phyloP scores from a whole-genome alignment of 2,797 vertebrate genomes.

The Sphenopsis melanotis region DNA sequence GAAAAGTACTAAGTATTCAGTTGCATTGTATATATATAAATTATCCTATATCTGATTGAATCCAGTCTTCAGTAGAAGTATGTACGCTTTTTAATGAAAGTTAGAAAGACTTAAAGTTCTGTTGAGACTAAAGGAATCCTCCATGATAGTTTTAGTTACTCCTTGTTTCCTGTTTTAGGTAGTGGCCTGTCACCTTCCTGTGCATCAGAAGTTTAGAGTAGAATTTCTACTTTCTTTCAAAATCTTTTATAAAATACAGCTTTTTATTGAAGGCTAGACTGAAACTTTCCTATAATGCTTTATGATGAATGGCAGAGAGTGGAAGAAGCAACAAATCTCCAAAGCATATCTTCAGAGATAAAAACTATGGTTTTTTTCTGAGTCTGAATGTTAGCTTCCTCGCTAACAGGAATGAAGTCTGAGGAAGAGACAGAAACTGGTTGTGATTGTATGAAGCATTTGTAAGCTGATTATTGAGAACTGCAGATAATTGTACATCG shows the following conservation, averaged over 20 bases:
- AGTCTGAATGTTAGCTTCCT: neutral
- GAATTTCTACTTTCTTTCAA: neutral
- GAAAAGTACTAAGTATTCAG: neutral
- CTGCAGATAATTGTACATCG: neutral
- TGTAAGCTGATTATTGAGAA: neutral
- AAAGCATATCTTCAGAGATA: neutral
- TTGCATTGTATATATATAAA: rapidly evolving
- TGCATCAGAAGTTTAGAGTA: neutral
- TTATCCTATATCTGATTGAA: neutral
- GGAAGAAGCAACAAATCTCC: neutral
- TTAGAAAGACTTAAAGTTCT: neutral
- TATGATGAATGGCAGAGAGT: neutral
- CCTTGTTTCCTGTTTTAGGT: neutral
- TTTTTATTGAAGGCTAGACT: neutral
- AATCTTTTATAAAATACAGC: neutral
- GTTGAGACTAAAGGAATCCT: neutral
- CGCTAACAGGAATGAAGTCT: neutral
- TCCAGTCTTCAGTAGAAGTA: neutral
- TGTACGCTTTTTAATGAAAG: neutral
- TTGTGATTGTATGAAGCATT: neutral
- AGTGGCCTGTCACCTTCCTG: neutral
- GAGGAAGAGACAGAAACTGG: neutral
- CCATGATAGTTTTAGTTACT: neutral
- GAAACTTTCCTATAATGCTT: neutral
- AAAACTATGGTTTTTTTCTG: neutral